Conservation (phyloP, 2,797 vertebrate genomes). For the Balearica regulorum region DNA sequence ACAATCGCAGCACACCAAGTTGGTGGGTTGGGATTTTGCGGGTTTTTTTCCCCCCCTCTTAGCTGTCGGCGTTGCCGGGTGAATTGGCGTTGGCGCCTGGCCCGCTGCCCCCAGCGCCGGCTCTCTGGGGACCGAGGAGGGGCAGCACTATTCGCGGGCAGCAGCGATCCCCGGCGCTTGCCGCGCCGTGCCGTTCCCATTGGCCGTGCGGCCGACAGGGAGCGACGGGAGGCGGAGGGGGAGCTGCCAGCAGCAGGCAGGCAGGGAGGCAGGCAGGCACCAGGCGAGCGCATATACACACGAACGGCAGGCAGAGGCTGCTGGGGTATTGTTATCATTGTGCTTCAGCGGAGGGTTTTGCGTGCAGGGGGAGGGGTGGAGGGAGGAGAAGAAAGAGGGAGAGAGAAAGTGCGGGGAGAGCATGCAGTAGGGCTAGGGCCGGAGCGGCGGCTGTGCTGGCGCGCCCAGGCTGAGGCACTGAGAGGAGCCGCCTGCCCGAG, state of each 20-base stretch:
- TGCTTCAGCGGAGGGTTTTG: slow-evolving; percentile 26
- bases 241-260: slow-evolving; percentile 3
- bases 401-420: slow-evolving; percentile 40
- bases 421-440: slow-evolving; percentile 32
- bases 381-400: slow-evolving; percentile 43
- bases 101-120: slow-evolving; percentile 20
- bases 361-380: slow-evolving; percentile 39
- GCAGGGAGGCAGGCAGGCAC: slow-evolving; percentile 14
- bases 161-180: not conserved
- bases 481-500: slow-evolving; percentile 20
- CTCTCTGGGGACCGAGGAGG: not conserved
- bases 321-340: slow-evolving; percentile 54
- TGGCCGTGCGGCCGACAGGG: slow-evolving; percentile 63
- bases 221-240: slow-evolving; percentile 44
- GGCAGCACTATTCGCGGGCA: not conserved
- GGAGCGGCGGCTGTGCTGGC: not conserved
- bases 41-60: no score
- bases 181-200: slow-evolving; percentile 55
- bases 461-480: not conserved
- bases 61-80: not conserved
- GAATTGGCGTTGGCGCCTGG: not conserved
- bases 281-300: slow-evolving; percentile 9
- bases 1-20: not conserved
- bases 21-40: not conserved
- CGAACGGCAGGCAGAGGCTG: slow-evolving; percentile 30